phyloP scores from a whole-genome alignment of 2,797 vertebrate species.

The Triplophysa bombifrons region DNA sequence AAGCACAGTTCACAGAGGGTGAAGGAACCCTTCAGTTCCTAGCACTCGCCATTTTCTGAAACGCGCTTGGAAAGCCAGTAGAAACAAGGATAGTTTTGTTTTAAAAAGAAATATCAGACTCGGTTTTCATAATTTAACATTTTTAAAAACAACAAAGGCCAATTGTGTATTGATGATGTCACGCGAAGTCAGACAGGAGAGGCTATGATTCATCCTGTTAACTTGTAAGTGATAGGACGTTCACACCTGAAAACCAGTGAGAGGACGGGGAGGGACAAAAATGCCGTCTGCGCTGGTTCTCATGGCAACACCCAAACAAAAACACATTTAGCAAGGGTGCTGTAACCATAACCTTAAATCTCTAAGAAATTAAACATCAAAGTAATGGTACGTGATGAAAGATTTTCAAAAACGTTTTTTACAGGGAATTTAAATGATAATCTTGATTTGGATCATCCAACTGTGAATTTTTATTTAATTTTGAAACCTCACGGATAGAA shows the following conservation, averaged over 20 bases:
- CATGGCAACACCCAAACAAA: conserved; percentile 54
- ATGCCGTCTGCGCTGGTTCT: conserved; percentile 27
- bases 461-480: no score
- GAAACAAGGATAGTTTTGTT: no score
- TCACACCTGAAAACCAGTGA: conserved; percentile 14
- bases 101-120: background rate
- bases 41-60: background rate
- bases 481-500: no score
- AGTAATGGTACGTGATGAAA: no score
- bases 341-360: background rate
- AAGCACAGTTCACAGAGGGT: background rate
- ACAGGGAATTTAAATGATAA: no score
- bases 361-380: no score
- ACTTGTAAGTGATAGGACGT: background rate
- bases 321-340: background rate
- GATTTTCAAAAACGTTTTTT: no score
- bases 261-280: background rate
- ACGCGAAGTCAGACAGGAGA: background rate
- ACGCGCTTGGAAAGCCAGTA: no score
- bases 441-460: no score
- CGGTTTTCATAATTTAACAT: background rate
- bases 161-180: background rate
- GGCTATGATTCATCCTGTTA: background rate
- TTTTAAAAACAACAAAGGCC: background rate
- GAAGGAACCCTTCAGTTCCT: background rate